Conservation (phyloP, 64 coral and sea anemone genomes). For the Pocillopora damicornis region DNA sequence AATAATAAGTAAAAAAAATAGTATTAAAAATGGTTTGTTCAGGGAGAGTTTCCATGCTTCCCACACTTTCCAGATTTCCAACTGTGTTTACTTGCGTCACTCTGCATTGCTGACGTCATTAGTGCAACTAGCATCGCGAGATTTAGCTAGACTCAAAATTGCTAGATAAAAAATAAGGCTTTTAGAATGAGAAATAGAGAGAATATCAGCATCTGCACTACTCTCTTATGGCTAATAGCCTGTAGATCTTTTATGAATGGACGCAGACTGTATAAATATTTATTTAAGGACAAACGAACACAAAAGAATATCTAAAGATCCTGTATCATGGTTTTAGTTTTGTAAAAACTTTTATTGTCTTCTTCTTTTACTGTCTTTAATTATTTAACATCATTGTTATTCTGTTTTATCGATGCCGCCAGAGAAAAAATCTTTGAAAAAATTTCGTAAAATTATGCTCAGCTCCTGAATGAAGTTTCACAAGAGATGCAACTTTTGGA, state of each 20-base stretch:
- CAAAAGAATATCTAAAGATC: neutral
- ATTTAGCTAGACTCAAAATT: too few relatives aligned
- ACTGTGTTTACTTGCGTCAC: too few relatives aligned
- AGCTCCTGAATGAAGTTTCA: neutral
- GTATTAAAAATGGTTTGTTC: too few relatives aligned
- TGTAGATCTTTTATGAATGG: neutral
- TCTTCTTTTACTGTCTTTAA: neutral
- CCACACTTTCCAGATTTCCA: too few relatives aligned
- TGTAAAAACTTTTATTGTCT: neutral
- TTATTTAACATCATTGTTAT: slow-evolving; percentile 1
- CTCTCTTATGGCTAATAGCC: neutral
- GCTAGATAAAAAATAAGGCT: too few relatives aligned
- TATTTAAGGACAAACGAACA: neutral
- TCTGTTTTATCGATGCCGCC: neutral
- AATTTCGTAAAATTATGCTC: neutral
- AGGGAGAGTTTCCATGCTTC: too few relatives aligned
- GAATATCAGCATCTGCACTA: neutral
- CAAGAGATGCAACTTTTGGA: neutral
- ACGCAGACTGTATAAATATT: slow-evolving; percentile 20
- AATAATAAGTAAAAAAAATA: too few relatives aligned
- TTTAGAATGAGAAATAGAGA: neutral
- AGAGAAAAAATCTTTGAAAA: neutral
- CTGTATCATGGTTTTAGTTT: slow-evolving; percentile 5
- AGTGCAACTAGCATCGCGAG: too few relatives aligned
- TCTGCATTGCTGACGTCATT: too few relatives aligned